Conservation (phyloP, 2,113 vertebrate genomes). For the Caranx melampygus region DNA sequence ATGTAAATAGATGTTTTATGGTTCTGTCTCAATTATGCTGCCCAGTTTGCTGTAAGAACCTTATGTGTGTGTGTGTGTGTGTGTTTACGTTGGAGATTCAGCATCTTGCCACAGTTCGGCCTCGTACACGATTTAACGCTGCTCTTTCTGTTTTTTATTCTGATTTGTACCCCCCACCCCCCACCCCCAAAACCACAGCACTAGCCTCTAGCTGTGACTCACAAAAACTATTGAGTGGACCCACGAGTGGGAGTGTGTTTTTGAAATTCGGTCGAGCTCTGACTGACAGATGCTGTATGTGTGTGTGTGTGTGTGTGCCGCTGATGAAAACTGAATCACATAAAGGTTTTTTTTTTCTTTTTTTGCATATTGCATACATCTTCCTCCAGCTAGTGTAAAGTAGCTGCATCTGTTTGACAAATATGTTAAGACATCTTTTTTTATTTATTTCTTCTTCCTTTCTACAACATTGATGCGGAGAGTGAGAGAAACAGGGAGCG, state of each 20-base stretch:
- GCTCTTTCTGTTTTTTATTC: background rate
- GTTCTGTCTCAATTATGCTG: slow-evolving; percentile 16
- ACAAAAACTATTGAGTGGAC: slow-evolving; percentile 37
- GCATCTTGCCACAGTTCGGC: background rate
- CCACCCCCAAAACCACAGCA: background rate
- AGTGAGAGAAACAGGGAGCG: slow-evolving; percentile 19
- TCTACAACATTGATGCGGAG: slow-evolving; percentile 55
- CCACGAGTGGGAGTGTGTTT: slow-evolving; percentile 36
- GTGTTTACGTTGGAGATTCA: background rate
- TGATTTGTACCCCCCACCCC: background rate
- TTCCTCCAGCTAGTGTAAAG: slow-evolving; percentile 56
- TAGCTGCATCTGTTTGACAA: slow-evolving; percentile 72
- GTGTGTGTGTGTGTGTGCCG: background rate
- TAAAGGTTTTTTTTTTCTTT: slow-evolving; percentile 40
- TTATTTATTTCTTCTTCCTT: too few relatives aligned
- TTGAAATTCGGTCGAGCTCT: slow-evolving; percentile 47
- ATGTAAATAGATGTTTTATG: slow-evolving; percentile 50
- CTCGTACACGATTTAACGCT: slow-evolving; percentile 1
- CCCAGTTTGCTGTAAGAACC: slow-evolving; percentile 32
- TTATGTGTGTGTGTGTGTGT: slow-evolving; percentile 8
- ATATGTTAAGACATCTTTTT: slow-evolving; percentile 71
- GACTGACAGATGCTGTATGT: slow-evolving; percentile 62
- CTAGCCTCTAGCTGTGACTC: slow-evolving; percentile 47
- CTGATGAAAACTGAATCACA: slow-evolving; percentile 58
- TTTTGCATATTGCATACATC: slow-evolving; percentile 5